A percentile compares a stretch with the other conserved stretches of the same genome.
These are phyloP conservation scores for Eubucco bourcierii DNA, from an alignment of 2,113 vertebrate species.

Conservation along the genomic window DNA sequence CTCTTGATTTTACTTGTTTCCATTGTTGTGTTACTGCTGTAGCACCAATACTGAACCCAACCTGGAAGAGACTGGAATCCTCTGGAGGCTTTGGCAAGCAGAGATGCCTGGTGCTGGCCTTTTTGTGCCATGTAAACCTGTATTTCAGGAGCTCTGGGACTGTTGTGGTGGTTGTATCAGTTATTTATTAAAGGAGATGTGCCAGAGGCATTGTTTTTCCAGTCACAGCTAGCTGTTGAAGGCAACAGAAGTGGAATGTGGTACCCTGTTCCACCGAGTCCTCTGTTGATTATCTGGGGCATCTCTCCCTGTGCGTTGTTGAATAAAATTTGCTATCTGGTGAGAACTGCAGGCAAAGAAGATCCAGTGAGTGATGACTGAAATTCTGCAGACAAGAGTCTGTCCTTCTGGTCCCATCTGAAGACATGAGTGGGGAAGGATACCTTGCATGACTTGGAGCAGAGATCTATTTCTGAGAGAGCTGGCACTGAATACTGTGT, in stretches of 20 bases:
- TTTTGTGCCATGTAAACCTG: background rate
- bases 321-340: background rate
- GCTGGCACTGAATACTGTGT: background rate
- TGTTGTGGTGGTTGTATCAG: background rate
- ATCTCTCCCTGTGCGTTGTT: background rate
- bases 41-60: background rate
- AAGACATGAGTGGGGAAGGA: background rate
- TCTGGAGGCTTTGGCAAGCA: background rate
- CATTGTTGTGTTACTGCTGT: background rate
- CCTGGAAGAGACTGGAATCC: background rate
- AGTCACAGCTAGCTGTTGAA: background rate
- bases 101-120: conserved; percentile 3
- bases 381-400: background rate
- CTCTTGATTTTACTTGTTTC: conserved; percentile 20
- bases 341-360: background rate
- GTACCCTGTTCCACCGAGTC: background rate
- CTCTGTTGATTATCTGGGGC: background rate
- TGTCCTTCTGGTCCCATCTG: background rate
- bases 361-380: background rate
- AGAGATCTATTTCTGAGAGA: background rate
- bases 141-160: background rate
- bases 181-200: background rate
- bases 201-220: background rate
- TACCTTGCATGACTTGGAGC: background rate
- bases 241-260: background rate